Conservation (phyloP, 1,140 invertebrate species). For the Phymorhynchus buccinoides region DNA sequence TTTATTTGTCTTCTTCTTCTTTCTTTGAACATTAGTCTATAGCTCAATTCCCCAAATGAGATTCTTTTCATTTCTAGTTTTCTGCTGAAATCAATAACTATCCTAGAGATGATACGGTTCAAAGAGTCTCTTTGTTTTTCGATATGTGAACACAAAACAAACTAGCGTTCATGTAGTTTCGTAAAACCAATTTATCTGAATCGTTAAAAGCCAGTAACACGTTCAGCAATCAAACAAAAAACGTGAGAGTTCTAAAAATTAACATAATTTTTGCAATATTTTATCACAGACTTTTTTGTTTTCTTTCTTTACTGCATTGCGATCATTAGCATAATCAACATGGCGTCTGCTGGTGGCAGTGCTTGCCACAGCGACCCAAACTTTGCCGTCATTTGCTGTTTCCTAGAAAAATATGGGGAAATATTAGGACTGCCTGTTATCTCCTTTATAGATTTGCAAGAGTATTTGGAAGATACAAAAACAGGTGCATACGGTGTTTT, state of each 20-base stretch:
- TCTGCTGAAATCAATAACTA: no score
- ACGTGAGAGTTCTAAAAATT: not conserved
- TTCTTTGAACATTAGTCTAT: no score
- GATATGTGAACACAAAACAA: no score
- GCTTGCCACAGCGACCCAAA: slow-evolving; percentile 91
- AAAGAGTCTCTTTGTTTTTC: no score
- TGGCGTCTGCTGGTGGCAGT: slow-evolving; percentile 86
- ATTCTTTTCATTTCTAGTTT: no score
- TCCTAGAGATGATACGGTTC: no score
- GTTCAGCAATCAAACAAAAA: not conserved
- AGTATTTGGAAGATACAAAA: slow-evolving; percentile 89
- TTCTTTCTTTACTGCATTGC: slow-evolving; percentile 3
- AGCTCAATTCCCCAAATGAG: no score
- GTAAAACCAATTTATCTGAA: not conserved
- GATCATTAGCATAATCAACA: slow-evolving; percentile 75
- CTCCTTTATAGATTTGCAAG: slow-evolving; percentile 83
- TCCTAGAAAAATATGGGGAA: slow-evolving; percentile 90
- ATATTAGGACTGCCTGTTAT: slow-evolving; percentile 80
- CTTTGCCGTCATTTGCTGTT: slow-evolving; percentile 95
- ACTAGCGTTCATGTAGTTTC: not conserved
- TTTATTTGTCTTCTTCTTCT: no score
- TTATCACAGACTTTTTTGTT: not conserved
- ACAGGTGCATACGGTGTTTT: slow-evolving; percentile 77
- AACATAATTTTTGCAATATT: slow-evolving; percentile 21
- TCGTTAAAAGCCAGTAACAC: not conserved